These are phyloP conservation scores for Pogonophryne albipinna DNA, from an alignment of 2,797 vertebrate species.

Conservation along the genomic window DNA sequence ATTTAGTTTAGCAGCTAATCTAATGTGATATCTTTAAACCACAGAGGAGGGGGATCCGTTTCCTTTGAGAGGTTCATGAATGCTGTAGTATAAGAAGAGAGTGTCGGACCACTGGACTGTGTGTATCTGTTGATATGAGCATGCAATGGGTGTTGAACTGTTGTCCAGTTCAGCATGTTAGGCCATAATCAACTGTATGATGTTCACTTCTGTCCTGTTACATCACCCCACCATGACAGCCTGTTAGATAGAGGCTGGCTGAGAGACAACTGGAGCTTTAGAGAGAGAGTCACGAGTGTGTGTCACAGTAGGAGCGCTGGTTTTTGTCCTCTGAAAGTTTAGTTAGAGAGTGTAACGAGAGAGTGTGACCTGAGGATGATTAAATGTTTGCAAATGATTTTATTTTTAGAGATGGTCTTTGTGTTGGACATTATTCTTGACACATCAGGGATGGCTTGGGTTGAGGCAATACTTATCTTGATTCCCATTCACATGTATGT, in stretches of 20 bases:
- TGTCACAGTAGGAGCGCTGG: conserved; percentile 29
- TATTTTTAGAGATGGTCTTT: conserved; percentile 1
- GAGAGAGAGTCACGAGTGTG: conserved; percentile 19
- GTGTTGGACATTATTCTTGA: conserved; percentile 8
- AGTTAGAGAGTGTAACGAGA: conserved; percentile 35
- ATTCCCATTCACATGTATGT: background rate
- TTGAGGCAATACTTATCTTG: background rate
- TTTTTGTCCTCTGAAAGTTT: conserved; percentile 42
- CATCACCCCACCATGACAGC: conserved; percentile 71
- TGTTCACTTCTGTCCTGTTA: conserved; percentile 73
- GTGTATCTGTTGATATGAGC: conserved; percentile 25
- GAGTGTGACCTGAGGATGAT: conserved; percentile 12
- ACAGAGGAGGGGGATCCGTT: background rate
- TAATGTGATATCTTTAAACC: background rate
- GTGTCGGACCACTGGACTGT: conserved; percentile 15
- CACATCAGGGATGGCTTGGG: background rate
- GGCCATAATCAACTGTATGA: conserved; percentile 59
- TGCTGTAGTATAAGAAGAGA: background rate
- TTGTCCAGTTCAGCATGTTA: conserved; percentile 55
- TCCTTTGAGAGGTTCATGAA: background rate
- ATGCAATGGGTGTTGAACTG: conserved; percentile 30
- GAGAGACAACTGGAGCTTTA: conserved; percentile 33
- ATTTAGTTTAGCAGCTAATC: background rate
- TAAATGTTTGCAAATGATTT: background rate
- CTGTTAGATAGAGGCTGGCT: conserved; percentile 59